phyloP scores from a whole-genome alignment of 2,888 invertebrate genomes.

The Amphiduros pacificus region DNA sequence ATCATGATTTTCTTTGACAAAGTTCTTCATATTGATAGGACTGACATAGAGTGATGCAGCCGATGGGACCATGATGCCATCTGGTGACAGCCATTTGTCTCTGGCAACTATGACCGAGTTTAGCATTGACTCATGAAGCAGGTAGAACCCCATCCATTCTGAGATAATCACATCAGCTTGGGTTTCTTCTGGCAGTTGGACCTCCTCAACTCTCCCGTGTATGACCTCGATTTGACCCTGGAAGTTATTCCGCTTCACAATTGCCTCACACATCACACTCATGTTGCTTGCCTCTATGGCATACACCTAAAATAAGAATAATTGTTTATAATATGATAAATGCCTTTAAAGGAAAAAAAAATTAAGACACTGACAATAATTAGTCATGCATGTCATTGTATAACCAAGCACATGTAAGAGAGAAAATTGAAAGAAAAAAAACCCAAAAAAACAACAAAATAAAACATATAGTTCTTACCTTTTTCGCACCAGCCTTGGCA shows the following conservation, averaged over 20 bases:
- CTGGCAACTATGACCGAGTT: conserved; percentile 53
- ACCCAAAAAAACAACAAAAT: no score
- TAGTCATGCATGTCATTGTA: no score
- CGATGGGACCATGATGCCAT: conserved; percentile 52
- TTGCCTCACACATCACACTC: conserved; percentile 41
- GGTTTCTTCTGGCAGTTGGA: conserved; percentile 42
- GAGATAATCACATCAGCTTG: conserved; percentile 54
- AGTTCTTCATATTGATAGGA: conserved; percentile 50
- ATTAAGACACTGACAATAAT: no score
- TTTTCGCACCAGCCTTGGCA: conserved; percentile 52
- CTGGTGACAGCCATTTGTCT: conserved; percentile 46
- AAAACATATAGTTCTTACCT: conserved; percentile 52
- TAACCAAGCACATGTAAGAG: no score
- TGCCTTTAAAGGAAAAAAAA: no score
- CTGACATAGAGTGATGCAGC: conserved; percentile 44
- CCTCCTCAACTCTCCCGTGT: conserved; percentile 46
- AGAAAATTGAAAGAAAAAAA: no score
- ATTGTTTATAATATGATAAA: no score
- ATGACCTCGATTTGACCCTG: conserved; percentile 45
- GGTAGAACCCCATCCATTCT: conserved; percentile 60
- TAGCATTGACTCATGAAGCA: conserved; percentile 58
- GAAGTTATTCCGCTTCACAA: conserved; percentile 46
- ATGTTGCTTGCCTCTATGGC: conserved; percentile 54
- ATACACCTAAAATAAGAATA: conserved; percentile 35
- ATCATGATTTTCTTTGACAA: conserved; percentile 42